phyloP scores from a whole-genome alignment of 2,888 invertebrate species.

The Noctua fimbriata region DNA sequence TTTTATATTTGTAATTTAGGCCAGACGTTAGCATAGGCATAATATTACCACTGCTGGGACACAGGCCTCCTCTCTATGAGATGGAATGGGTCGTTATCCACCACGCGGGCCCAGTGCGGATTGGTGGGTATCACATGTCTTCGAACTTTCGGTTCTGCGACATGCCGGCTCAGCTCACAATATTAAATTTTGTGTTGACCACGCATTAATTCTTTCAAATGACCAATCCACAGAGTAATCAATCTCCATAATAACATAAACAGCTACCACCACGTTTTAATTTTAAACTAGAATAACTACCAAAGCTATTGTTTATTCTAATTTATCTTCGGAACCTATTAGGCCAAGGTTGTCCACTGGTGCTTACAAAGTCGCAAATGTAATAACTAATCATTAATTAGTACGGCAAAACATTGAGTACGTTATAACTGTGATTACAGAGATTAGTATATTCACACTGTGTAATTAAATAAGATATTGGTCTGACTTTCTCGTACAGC shows the following conservation, averaged over 20 bases:
- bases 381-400: conserved; percentile 52
- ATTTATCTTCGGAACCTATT: conserved; percentile 28
- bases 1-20: neutral
- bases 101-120: no score
- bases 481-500: conserved; percentile 12
- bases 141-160: no score
- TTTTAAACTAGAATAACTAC: conserved; percentile 2
- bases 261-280: conserved; percentile 3
- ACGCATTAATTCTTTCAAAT: neutral
- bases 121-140: no score
- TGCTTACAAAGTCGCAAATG: conserved; percentile 28
- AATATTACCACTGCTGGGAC: neutral
- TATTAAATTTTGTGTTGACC: neutral
- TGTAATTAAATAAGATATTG: conserved; percentile 44
- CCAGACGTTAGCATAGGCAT: neutral
- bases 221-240: neutral
- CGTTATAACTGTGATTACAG: conserved; percentile 30
- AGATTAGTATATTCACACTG: conserved; percentile 48
- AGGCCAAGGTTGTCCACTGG: conserved; percentile 44
- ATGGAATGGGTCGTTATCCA: no score
- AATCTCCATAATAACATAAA: neutral
- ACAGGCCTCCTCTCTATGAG: neutral
- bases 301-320: conserved; percentile 49
- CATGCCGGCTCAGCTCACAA: neutral
- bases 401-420: conserved; percentile 22